phyloP scores from a whole-genome alignment of 2,113 vertebrate genomes.

The Harpagus bidentatus region DNA sequence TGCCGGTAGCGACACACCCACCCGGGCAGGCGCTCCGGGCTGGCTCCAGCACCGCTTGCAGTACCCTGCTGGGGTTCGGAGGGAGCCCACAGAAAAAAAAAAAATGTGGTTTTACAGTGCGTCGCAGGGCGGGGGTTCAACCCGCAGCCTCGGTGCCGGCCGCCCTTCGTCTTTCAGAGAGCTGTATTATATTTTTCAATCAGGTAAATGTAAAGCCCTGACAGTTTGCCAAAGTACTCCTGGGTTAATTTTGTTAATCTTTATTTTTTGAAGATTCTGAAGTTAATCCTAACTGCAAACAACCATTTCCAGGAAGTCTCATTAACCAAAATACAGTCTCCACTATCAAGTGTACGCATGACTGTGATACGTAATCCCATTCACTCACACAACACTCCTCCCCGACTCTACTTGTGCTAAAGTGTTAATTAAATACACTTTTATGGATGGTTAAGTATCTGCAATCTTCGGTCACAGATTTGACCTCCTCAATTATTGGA shows the following conservation, averaged over 20 bases:
- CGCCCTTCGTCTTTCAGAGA: neutral
- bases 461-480: slow-evolving; percentile 8
- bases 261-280: slow-evolving; percentile 51
- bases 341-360: neutral
- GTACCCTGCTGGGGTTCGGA: neutral
- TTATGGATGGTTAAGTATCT: slow-evolving; percentile 27
- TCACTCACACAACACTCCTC: slow-evolving; percentile 2
- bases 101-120: neutral
- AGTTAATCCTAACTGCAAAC: slow-evolving; percentile 73
- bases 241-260: slow-evolving; percentile 13
- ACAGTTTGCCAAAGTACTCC: slow-evolving; percentile 65
- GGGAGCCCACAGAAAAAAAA: neutral
- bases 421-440: slow-evolving; percentile 42
- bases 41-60: neutral
- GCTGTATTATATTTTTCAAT: neutral
- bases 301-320: slow-evolving; percentile 72
- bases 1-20: neutral
- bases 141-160: rapidly evolving
- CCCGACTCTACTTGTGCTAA: neutral
- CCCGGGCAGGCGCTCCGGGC: neutral
- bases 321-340: neutral
- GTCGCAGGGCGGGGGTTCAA: neutral
- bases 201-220: slow-evolving; percentile 7
- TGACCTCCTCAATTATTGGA: slow-evolving; percentile 39
- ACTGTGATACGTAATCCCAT: neutral